Evolutionary conservation across 2,797 vertebrate genomes (phyloP).

Genomic region (Chelmon rostratus): DNA sequence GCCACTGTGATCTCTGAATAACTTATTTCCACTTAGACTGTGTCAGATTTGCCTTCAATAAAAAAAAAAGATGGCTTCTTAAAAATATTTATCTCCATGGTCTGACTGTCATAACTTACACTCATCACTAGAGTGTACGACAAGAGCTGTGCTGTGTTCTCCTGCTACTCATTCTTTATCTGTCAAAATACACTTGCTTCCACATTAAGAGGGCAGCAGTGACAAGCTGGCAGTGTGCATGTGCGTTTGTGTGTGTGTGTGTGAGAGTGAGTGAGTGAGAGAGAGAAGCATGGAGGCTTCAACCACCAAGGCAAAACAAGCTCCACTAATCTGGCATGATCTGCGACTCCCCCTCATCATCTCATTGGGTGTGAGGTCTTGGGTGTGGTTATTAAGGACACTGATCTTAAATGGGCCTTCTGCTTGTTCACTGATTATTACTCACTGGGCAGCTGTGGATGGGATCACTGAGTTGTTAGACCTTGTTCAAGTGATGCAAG

Average conservation of each 20-base stretch:
- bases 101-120: slow-evolving; percentile 51
- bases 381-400: slow-evolving; percentile 85
- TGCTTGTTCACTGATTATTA: slow-evolving; percentile 80
- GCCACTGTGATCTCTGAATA: background rate
- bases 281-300: slow-evolving; percentile 38
- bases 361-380: slow-evolving; percentile 81
- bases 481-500: slow-evolving; percentile 40
- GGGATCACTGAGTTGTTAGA: slow-evolving; percentile 56
- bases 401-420: slow-evolving; percentile 84
- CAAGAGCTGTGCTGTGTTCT: slow-evolving; percentile 40
- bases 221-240: slow-evolving; percentile 59
- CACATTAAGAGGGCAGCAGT: slow-evolving; percentile 69
- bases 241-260: slow-evolving; percentile 22
- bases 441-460: slow-evolving; percentile 70
- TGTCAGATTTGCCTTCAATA: background rate
- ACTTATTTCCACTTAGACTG: slow-evolving; percentile 6
- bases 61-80: slow-evolving; percentile 8
- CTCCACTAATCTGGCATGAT: slow-evolving; percentile 80
- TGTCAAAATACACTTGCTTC: slow-evolving; percentile 75
- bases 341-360: slow-evolving; percentile 79
- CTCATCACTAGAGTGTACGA: slow-evolving; percentile 40
- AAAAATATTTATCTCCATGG: slow-evolving; percentile 42
- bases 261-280: background rate
- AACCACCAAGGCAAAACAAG: slow-evolving; percentile 78
- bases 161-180: slow-evolving; percentile 70